These are phyloP conservation scores for Meteorus sp. DNA, from an alignment of 1,140 invertebrate genomes.

Conservation along the genomic window DNA sequence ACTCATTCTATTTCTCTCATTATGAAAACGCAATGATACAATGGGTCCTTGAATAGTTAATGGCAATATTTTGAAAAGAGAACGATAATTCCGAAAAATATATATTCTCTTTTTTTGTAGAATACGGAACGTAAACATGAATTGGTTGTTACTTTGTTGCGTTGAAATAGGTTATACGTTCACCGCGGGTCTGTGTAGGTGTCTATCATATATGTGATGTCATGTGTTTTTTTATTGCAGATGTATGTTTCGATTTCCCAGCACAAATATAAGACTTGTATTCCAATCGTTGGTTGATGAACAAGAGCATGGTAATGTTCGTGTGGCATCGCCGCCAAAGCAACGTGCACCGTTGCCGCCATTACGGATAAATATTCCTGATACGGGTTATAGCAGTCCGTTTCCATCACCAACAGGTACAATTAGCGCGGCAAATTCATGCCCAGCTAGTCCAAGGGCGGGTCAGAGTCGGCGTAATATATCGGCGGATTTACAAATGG, in stretches of 20 bases:
- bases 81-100: neutral
- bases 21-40: neutral
- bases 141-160: constrained; percentile 17
- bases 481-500: constrained; percentile 72
- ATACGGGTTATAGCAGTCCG: constrained; percentile 79
- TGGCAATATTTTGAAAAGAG: neutral
- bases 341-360: constrained; percentile 66
- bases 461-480: constrained; percentile 68
- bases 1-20: too few relatives aligned
- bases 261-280: constrained; percentile 92
- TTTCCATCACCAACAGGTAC: constrained; percentile 92
- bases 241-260: constrained; percentile 93
- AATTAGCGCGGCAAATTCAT: constrained; percentile 91
- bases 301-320: constrained; percentile 55
- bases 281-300: constrained; percentile 91
- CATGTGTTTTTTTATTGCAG: constrained; percentile 63
- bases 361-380: constrained; percentile 89
- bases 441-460: constrained; percentile 91
- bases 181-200: neutral
- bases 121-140: neutral
- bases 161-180: neutral
- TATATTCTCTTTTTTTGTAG: neutral
- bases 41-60: constrained; percentile 7
- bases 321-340: constrained; percentile 51
- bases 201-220: neutral